phyloP scores from a whole-genome alignment of 2,888 invertebrate genomes.

The Exocentrus adspersus region DNA sequence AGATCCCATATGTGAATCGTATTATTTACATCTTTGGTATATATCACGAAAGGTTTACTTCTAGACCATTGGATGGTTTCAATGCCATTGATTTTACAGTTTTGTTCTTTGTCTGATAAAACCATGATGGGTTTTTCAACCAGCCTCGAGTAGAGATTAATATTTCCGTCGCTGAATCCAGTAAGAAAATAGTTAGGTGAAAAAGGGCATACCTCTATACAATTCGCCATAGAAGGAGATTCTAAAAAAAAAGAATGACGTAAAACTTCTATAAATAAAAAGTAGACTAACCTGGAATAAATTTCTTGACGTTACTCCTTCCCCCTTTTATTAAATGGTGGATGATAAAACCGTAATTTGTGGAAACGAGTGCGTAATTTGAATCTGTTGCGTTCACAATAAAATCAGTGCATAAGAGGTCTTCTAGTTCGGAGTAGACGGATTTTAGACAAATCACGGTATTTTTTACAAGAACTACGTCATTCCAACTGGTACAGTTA shows the following conservation, averaged over 20 bases:
- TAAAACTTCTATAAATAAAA: not conserved
- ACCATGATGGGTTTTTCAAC: slow-evolving; percentile 62
- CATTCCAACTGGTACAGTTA: slow-evolving; percentile 61
- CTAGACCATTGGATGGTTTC: slow-evolving; percentile 67
- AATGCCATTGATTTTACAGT: slow-evolving; percentile 54
- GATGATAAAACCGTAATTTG: slow-evolving; percentile 64
- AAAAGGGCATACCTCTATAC: slow-evolving; percentile 65
- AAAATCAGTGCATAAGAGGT: slow-evolving; percentile 62
- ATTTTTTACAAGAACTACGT: slow-evolving; percentile 63
- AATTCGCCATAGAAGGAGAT: slow-evolving; percentile 58
- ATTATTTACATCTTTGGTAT: slow-evolving; percentile 62
- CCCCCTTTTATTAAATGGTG: slow-evolving; percentile 58
- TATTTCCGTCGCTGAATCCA: slow-evolving; percentile 66
- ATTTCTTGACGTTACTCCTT: slow-evolving; percentile 55
- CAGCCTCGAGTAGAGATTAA: slow-evolving; percentile 63
- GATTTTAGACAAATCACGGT: slow-evolving; percentile 57
- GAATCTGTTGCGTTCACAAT: slow-evolving; percentile 60
- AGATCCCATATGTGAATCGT: slow-evolving; percentile 68
- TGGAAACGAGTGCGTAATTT: slow-evolving; percentile 64
- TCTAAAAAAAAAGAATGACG: slow-evolving; percentile 49
- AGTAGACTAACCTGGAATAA: slow-evolving; percentile 50
- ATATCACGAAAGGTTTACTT: slow-evolving; percentile 66
- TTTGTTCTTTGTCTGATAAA: slow-evolving; percentile 56
- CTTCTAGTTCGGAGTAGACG: slow-evolving; percentile 51
- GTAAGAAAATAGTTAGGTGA: slow-evolving; percentile 64